Evolutionary conservation across 2,888 invertebrate genomes (phyloP).

Genomic region (Erebia aethiops): DNA sequence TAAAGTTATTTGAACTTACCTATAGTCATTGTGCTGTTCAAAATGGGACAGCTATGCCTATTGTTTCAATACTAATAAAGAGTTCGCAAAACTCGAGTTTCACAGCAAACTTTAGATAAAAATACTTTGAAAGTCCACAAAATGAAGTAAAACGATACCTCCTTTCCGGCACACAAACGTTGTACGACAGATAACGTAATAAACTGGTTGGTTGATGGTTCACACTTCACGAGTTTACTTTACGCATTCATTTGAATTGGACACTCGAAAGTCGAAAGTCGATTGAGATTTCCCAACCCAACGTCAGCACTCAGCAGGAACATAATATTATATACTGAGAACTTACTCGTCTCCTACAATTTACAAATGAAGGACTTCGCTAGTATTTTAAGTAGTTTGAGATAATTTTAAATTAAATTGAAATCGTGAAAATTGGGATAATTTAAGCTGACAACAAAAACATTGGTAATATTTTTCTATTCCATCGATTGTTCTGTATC

Average conservation of each 20-base stretch:
- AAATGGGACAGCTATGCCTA: neutral
- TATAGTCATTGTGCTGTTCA: conserved; percentile 5
- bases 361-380: too few species aligned
- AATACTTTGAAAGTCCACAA: neutral
- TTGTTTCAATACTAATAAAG: neutral
- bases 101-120: neutral
- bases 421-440: too few species aligned
- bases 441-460: too few species aligned
- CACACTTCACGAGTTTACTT: neutral
- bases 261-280: too few species aligned
- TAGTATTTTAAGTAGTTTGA: too few species aligned
- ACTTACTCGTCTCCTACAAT: too few species aligned
- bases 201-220: neutral
- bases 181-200: neutral
- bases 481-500: neutral
- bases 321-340: too few species aligned
- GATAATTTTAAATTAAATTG: too few species aligned
- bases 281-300: neutral
- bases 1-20: conserved; percentile 3
- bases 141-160: neutral
- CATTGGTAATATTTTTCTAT: neutral
- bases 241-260: neutral
- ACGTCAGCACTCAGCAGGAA: too few species aligned
- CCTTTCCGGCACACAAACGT: neutral
- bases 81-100: neutral